Evolutionary conservation across 2,888 invertebrate species (phyloP), one percentile per base, ranked within the genome.

Genomic region (Drosophila affinis): DNA sequence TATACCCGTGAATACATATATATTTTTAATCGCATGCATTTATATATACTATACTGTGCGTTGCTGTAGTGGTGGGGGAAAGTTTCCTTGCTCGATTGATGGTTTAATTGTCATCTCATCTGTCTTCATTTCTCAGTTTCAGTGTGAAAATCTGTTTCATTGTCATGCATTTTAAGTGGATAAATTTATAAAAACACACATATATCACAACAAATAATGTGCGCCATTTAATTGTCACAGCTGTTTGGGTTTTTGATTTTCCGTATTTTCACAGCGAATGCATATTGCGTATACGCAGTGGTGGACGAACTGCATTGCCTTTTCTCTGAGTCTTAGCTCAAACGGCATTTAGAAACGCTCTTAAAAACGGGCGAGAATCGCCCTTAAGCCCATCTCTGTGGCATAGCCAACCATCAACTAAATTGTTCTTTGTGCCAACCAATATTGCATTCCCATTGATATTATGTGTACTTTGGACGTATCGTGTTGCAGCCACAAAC

Each of bases 51-150:
- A 47, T 12, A 49, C 49, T 34, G 18, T 7, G 21, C 55, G 24
- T 46, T 34, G 18, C 7, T 48, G 24, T 49, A 49, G 49, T 54
- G 24, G 4, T 14, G 21, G 57, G 17, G 45, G 47, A 32, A 14
- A 44, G 44, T 70, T 68, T 72, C 73, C 12, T 54, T 49, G 61
- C 63, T 52, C 68, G 67, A 79, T 74, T 70, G 56, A 49, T 34
- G 57, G 67, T 70, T 82, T 78, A 71, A 83, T 83, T 80, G 83
- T 73, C 63, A 69, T 46, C 61, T 71, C 80, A 75, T 86, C 72
- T 62, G 63, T 64, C 77, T 79, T 63, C 65, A 73, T 65, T 78
- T 75, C 56, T 65, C 32, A 34, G 9, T 21, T 44, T 2, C n/a
- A 27, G 53, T 48, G 62, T 39, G 58, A 60, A 62, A 82, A 69